Conservation (phyloP, 2,888 invertebrate species). For the Archaeoteleia sp. region DNA sequence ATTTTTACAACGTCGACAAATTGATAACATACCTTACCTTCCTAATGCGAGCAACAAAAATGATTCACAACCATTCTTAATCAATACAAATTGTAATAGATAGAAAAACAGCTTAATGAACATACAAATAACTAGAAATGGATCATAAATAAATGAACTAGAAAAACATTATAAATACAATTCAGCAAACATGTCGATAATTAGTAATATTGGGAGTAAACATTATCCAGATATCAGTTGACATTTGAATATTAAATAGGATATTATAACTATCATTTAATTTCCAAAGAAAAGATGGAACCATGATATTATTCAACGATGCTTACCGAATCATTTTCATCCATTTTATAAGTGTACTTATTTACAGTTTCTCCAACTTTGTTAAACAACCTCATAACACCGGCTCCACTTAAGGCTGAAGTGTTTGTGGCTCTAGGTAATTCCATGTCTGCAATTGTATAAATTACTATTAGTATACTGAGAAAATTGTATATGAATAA, state of each 20-base stretch:
- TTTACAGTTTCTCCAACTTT: conserved; percentile 98
- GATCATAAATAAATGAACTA: conserved; percentile 15
- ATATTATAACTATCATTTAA: no score
- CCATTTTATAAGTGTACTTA: conserved; percentile 99
- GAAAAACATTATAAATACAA: no score
- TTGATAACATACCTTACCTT: conserved; percentile 64
- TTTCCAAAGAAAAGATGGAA: conserved; percentile 2
- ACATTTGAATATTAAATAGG: no score
- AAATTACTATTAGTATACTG: conserved; percentile 21
- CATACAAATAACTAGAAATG: neutral
- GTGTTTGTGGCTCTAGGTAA: conserved; percentile 96
- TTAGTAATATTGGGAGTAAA: neutral
- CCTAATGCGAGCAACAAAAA: conserved; percentile 66
- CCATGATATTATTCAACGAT: no score
- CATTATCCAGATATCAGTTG: no score
- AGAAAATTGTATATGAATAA: conserved; percentile 17
- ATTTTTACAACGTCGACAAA: conserved; percentile 3
- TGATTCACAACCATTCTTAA: conserved; percentile 58
- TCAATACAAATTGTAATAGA: conserved; percentile 53
- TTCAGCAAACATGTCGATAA: neutral
- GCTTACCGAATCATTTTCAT: conserved; percentile 96
- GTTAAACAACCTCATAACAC: conserved; percentile 94
- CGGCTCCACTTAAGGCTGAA: conserved; percentile 95
- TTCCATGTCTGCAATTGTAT: conserved; percentile 82
- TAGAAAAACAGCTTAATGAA: conserved; percentile 5